A percentile compares a stretch with the other conserved stretches of the same genome.
Conservation (phyloP, 2,797 vertebrate genomes). For the Echiichthys vipera region DNA sequence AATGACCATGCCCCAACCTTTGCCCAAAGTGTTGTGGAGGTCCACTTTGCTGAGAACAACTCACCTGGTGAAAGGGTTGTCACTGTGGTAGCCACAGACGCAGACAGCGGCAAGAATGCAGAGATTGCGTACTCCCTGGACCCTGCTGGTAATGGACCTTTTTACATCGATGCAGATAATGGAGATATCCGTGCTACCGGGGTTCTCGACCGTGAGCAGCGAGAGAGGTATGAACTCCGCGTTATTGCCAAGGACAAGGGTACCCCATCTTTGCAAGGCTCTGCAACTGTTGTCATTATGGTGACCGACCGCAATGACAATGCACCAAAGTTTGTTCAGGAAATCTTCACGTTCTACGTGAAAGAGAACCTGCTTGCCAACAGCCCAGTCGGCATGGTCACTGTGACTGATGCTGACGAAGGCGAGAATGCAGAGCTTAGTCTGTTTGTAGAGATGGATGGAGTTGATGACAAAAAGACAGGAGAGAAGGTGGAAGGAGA, state of each 20-base stretch:
- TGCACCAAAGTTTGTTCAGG: conserved; percentile 95
- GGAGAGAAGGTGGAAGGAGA: conserved; percentile 67
- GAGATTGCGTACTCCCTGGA: conserved; percentile 94
- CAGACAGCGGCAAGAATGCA: conserved; percentile 94
- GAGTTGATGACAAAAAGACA: conserved; percentile 63
- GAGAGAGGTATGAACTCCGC: conserved; percentile 91
- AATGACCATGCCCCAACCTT: conserved; percentile 95
- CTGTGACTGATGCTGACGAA: conserved; percentile 94
- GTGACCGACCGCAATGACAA: conserved; percentile 97
- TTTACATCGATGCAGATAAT: conserved; percentile 92
- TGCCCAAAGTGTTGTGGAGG: conserved; percentile 90
- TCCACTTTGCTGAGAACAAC: conserved; percentile 96
- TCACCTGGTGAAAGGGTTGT: conserved; percentile 91
- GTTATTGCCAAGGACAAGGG: conserved; percentile 95
- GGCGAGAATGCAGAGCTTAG: conserved; percentile 94
- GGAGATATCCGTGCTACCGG: conserved; percentile 92
- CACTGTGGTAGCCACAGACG: conserved; percentile 91
- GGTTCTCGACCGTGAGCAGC: conserved; percentile 90
- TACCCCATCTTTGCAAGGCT: conserved; percentile 90
- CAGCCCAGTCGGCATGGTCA: conserved; percentile 98
- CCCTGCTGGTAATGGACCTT: conserved; percentile 83
- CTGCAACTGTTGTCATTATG: conserved; percentile 90
- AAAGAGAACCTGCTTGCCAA: conserved; percentile 96
- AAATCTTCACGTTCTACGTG: conserved; percentile 96
- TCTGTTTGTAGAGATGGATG: conserved; percentile 90